Evolutionary conservation across 92 coral and sea anemone species (phyloP).

Genomic region (Muricea muricata): DNA sequence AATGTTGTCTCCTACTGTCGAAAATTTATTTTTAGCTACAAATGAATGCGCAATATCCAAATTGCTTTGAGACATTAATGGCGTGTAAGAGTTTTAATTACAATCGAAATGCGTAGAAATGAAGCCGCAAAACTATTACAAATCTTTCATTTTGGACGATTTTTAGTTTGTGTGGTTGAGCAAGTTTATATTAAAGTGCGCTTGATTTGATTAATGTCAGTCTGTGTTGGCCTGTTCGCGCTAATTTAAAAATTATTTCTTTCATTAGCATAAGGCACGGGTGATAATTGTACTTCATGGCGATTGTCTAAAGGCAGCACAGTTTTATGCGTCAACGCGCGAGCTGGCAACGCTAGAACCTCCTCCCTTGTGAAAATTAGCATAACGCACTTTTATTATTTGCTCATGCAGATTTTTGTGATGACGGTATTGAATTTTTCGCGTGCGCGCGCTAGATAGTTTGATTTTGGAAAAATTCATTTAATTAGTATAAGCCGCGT

Average conservation of each 20-base stretch:
- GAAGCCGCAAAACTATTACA: neutral
- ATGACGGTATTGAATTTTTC: neutral
- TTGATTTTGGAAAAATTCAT: neutral
- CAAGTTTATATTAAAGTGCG: too few relatives aligned
- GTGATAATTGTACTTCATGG: neutral
- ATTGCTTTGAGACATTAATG: neutral
- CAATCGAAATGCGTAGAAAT: neutral
- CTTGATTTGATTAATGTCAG: neutral
- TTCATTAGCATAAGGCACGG: constrained; percentile 5
- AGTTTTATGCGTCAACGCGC: neutral
- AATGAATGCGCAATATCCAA: neutral
- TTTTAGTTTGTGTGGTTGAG: too few relatives aligned
- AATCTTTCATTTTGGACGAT: too few relatives aligned
- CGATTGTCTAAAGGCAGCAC: neutral
- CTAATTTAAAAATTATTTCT: neutral
- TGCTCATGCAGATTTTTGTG: too few relatives aligned
- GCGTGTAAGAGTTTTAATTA: neutral
- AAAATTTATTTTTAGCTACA: constrained; percentile 2
- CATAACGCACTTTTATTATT: neutral
- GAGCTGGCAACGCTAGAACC: neutral
- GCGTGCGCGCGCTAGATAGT: neutral
- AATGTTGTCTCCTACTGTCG: constrained; percentile 1
- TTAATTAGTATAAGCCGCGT: neutral
- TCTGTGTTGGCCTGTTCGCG: neutral
- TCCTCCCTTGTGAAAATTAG: too few relatives aligned